These are phyloP conservation scores for Amblyornis subalaris DNA, from an alignment of 2,113 vertebrate species.

Conservation along the genomic window DNA sequence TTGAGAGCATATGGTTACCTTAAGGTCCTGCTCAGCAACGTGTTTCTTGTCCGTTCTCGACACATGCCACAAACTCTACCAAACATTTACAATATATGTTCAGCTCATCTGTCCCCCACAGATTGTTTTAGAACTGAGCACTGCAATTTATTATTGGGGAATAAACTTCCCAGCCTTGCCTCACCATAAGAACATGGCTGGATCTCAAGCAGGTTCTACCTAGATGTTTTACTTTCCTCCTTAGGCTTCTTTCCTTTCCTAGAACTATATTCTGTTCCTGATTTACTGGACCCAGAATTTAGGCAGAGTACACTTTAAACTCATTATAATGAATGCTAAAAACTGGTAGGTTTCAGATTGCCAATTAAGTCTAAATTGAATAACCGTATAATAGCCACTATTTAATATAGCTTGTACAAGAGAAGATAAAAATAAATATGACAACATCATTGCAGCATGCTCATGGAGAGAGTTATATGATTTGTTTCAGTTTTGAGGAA, in stretches of 20 bases:
- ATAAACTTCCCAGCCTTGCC: background rate
- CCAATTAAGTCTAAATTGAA: background rate
- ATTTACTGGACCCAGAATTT: background rate
- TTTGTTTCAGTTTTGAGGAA: conserved; percentile 1
- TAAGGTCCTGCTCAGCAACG: background rate
- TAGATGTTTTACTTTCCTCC: background rate
- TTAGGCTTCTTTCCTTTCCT: background rate
- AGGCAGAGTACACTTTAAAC: background rate
- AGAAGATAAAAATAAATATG: conserved; percentile 18
- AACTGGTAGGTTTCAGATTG: background rate
- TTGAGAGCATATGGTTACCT: background rate
- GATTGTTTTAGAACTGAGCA: background rate
- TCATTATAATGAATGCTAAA: background rate
- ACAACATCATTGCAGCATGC: background rate
- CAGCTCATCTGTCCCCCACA: background rate
- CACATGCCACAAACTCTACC: background rate
- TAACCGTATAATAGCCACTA: background rate
- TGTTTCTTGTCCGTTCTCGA: background rate
- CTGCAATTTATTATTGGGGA: background rate
- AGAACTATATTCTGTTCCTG: background rate
- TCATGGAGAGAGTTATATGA: background rate
- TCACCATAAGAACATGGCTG: background rate
- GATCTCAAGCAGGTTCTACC: background rate
- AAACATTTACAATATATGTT: background rate
- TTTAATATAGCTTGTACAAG: background rate